A percentile compares a stretch with the other conserved stretches of the same genome.
These are phyloP conservation scores for Synanceia verrucosa DNA, from an alignment of 2,797 vertebrate genomes.

Conservation along the genomic window DNA sequence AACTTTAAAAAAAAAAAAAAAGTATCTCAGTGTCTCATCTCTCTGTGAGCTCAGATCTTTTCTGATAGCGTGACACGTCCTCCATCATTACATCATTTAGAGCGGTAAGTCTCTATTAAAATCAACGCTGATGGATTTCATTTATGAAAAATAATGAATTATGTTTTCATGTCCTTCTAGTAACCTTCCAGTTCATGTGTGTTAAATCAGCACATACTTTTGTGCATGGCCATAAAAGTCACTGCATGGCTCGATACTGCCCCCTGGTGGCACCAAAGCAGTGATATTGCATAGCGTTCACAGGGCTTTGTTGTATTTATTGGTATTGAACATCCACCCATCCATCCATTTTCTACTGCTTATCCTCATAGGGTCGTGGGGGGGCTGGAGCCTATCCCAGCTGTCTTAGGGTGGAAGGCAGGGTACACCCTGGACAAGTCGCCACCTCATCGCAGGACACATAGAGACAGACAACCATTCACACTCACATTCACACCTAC, in stretches of 20 bases:
- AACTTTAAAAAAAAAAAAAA: neutral
- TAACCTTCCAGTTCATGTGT: constrained; percentile 58
- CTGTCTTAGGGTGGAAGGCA: too few species aligned
- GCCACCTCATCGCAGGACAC: too few species aligned
- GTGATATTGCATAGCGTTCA: neutral
- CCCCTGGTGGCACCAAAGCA: constrained; percentile 56
- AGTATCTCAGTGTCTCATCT: too few species aligned
- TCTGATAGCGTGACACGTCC: neutral
- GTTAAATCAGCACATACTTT: constrained; percentile 32
- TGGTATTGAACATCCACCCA: neutral
- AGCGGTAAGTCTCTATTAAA: neutral
- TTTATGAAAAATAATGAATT: constrained; percentile 41
- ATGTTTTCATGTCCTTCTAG: constrained; percentile 49
- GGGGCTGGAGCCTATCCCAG: too few species aligned
- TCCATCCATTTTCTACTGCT: too few species aligned
- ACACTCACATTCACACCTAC: too few species aligned
- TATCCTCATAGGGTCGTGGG: too few species aligned
- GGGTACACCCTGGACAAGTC: too few species aligned
- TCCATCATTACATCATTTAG: neutral
- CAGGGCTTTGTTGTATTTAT: neutral
- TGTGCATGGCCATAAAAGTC: constrained; percentile 8
- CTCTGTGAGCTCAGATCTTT: neutral
- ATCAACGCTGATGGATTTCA: constrained; percentile 26
- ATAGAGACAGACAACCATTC: too few species aligned
- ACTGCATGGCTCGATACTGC: constrained; percentile 40